Percentiles rank a stretch among this genome's conserved stretches.
phyloP scores from a whole-genome alignment of 1,140 invertebrate genomes.

The Apis mellifera region Amel_HAv3.1 CM009936.2:16757001-16757500 shows the following conservation, averaged over 20 bases:
- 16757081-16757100: neutral
- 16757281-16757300: slow-evolving; percentile 4
- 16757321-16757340: neutral
- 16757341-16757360: neutral
- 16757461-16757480: neutral
- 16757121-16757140: neutral
- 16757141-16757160: neutral
- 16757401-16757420: too few relatives aligned
- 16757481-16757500: neutral
- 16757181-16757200: neutral
- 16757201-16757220: slow-evolving; percentile 8
- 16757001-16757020: too few relatives aligned
- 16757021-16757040: too few relatives aligned
- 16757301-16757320: slow-evolving; percentile 14
- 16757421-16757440: too few relatives aligned
- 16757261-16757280: neutral
- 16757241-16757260: slow-evolving; percentile 35
- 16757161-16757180: neutral
- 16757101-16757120: neutral
- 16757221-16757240: neutral
- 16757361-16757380: neutral
- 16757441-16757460: too few relatives aligned
- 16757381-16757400: neutral
- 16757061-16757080: neutral
- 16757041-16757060: too few relatives aligned